These are phyloP conservation scores for Xerus rutilus DNA, from an alignment of 2,797 vertebrate species.

Conservation along the genomic window DNA sequence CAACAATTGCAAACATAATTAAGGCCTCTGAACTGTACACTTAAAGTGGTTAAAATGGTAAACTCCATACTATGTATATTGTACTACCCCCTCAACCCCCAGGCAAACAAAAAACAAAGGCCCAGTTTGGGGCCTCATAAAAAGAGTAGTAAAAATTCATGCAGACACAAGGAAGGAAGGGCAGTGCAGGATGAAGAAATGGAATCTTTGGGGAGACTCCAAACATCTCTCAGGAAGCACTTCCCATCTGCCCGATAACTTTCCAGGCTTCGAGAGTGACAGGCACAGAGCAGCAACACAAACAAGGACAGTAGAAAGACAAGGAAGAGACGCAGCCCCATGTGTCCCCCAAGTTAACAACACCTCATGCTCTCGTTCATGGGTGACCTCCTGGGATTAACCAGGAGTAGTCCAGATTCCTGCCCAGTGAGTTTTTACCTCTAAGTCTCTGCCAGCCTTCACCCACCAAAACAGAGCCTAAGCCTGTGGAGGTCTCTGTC, in stretches of 20 bases:
- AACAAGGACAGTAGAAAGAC: not conserved
- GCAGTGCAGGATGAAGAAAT: fast-evolving
- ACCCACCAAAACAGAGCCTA: not conserved
- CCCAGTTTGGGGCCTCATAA: not conserved
- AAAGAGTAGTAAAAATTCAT: not conserved
- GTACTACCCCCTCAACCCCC: not conserved
- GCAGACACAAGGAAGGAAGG: not conserved
- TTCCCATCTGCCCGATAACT: not conserved
- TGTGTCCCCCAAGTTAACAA: not conserved
- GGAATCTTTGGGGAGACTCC: not conserved
- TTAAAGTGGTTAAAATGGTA: not conserved
- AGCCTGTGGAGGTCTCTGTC: not conserved
- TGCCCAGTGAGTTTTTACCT: not conserved
- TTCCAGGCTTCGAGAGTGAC: not conserved
- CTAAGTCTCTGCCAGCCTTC: not conserved
- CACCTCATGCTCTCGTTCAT: not conserved
- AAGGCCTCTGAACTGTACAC: not conserved
- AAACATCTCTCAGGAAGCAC: not conserved
- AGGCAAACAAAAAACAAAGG: not conserved
- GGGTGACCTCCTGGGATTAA: not conserved
- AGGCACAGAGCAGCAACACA: not conserved
- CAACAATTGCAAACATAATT: not conserved
- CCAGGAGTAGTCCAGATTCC: not conserved
- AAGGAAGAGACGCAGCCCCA: not conserved
- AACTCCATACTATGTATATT: not conserved